A percentile compares a stretch with the other conserved stretches of the same genome.
These are phyloP conservation scores for Hartigia nigra DNA, from an alignment of 2,888 invertebrate species.

Conservation along the genomic window DNA sequence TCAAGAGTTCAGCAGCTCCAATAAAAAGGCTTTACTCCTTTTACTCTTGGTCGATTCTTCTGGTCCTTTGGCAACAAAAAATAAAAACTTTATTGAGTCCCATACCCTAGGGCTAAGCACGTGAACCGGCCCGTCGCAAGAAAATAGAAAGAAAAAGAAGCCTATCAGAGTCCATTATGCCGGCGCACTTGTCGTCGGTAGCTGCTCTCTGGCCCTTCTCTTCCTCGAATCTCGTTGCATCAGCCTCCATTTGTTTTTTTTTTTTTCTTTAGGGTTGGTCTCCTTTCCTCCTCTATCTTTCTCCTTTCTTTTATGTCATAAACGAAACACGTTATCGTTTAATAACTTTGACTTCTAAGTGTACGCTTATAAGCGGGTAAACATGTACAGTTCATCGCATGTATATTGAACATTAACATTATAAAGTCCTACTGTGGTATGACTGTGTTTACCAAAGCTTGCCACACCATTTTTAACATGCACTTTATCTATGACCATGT, in stretches of 20 bases:
- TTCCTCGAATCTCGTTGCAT: constrained; percentile 47
- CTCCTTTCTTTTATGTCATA: constrained; percentile 6
- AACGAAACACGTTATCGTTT: constrained; percentile 18
- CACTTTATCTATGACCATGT: not conserved
- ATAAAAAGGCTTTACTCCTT: not conserved
- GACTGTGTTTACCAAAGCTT: not conserved
- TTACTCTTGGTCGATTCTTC: not conserved
- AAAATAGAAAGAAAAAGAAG: constrained; percentile 21
- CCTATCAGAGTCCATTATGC: constrained; percentile 37
- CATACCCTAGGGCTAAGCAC: constrained; percentile 32
- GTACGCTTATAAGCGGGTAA: not conserved
- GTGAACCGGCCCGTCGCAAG: constrained; percentile 12
- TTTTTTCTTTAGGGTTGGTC: constrained; percentile 15
- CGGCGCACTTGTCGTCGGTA: constrained; percentile 46
- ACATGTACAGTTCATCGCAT: not conserved
- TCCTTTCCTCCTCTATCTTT: constrained; percentile 18
- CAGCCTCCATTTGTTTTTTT: constrained; percentile 29
- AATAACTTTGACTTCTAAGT: not conserved
- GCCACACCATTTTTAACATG: not conserved
- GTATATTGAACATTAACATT: not conserved
- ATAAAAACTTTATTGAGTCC: constrained; percentile 39
- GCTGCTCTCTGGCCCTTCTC: constrained; percentile 23
- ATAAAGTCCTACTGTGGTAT: not conserved
- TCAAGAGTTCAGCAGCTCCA: not conserved
- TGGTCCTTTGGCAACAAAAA: constrained; percentile 16